A percentile compares a stretch with the other conserved stretches of the same genome.
These are phyloP conservation scores for Ursus arctos DNA, from an alignment of 2,113 vertebrate species.

Conservation along the genomic window DNA sequence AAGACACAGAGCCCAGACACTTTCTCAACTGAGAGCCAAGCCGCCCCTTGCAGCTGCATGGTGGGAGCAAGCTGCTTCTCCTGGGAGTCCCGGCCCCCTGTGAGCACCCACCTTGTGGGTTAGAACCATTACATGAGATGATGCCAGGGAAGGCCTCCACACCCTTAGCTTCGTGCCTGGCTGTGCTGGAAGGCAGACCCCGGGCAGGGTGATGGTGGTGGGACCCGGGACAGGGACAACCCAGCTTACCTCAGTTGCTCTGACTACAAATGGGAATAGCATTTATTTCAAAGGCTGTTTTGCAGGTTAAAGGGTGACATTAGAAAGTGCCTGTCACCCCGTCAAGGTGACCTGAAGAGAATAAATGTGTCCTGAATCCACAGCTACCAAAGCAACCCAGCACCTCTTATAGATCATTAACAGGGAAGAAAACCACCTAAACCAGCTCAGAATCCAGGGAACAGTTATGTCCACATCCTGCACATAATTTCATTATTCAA, in stretches of 20 bases:
- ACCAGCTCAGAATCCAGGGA: neutral
- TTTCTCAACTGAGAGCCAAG: neutral
- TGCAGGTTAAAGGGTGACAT: neutral
- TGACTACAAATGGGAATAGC: neutral
- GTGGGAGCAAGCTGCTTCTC: neutral
- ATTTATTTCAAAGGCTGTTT: neutral
- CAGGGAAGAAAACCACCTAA: neutral
- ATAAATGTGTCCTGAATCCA: neutral
- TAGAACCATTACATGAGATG: neutral
- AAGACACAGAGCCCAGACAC: neutral
- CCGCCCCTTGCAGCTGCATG: neutral
- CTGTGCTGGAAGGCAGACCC: neutral
- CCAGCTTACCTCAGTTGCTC: fast-evolving
- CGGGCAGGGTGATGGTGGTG: neutral
- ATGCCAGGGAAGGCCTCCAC: neutral
- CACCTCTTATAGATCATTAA: neutral
- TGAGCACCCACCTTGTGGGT: fast-evolving
- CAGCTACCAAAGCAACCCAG: neutral
- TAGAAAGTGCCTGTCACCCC: neutral
- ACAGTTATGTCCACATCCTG: no score
- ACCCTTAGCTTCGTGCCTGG: neutral
- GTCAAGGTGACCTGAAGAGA: neutral
- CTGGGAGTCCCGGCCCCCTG: neutral
- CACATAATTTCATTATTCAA: neutral
- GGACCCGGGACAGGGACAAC: neutral